A percentile compares a stretch with the other conserved stretches of the same genome.
These are phyloP conservation scores for Takifugu ocellatus DNA, from an alignment of 2,797 vertebrate genomes.

Conservation along the genomic window DNA sequence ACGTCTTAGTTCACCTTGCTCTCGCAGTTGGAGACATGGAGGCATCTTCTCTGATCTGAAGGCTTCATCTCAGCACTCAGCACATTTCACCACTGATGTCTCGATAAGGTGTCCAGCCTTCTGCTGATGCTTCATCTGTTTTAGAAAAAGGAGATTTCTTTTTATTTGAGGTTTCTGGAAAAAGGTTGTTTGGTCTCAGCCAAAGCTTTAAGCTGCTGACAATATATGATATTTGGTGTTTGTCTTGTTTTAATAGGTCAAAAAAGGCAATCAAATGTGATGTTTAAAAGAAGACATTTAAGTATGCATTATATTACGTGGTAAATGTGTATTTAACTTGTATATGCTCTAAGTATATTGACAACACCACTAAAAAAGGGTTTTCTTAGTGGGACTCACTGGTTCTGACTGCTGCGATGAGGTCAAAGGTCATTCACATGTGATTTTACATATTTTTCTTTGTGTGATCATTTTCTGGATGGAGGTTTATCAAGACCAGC, in stretches of 20 bases:
- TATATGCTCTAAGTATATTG: no score
- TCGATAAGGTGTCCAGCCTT: constrained; percentile 52
- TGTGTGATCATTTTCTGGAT: no score
- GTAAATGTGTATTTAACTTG: no score
- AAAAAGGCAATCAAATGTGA: constrained; percentile 5
- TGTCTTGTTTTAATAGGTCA: constrained; percentile 1
- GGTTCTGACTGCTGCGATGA: no score
- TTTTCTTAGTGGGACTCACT: no score
- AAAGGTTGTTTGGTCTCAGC: constrained; percentile 16
- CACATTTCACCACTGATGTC: constrained; percentile 52
- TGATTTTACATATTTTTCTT: no score
- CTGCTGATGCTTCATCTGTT: constrained; percentile 35
- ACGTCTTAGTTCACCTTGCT: constrained; percentile 52
- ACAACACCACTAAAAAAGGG: no score
- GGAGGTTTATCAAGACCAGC: no score
- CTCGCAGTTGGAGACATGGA: constrained; percentile 41
- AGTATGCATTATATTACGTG: background rate
- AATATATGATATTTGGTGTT: constrained; percentile 1
- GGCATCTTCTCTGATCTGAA: constrained; percentile 45
- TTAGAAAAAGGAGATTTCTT: constrained; percentile 25
- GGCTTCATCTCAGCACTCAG: constrained; percentile 53
- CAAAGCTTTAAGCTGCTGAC: constrained; percentile 14
- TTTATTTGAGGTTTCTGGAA: constrained; percentile 6
- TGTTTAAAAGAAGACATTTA: background rate
- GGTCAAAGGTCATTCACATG: no score